Conservation (phyloP, 2,888 invertebrate genomes). For the Helobdella robusta region DNA sequence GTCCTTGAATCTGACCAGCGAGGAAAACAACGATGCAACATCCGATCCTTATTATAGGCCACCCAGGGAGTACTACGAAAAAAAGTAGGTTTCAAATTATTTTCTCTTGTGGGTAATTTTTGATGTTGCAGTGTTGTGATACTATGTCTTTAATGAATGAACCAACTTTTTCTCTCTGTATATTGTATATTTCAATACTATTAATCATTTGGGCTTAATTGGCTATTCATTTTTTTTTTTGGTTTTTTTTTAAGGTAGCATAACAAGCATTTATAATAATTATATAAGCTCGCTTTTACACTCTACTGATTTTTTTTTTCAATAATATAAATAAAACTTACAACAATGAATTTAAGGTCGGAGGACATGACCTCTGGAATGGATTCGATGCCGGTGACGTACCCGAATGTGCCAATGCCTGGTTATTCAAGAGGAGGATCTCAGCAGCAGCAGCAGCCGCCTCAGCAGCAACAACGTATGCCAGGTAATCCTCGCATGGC, state of each 20-base stretch:
- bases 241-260: no score
- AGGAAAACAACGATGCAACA: background rate
- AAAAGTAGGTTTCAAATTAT: background rate
- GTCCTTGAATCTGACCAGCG: slow-evolving; percentile 2
- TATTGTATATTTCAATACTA: background rate
- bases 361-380: no score
- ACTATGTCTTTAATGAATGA: background rate
- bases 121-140: background rate
- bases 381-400: slow-evolving; percentile 20
- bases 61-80: slow-evolving; percentile 22
- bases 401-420: slow-evolving; percentile 15
- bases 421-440: background rate
- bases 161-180: background rate
- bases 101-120: background rate
- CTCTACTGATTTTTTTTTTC: no score
- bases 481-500: no score
- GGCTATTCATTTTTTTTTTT: background rate
- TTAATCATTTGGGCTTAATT: background rate
- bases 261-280: no score
- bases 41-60: slow-evolving; percentile 22
- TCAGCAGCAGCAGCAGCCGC: no score
- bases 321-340: no score
- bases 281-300: no score
- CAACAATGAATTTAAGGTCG: no score
- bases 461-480: no score